These are phyloP conservation scores for Danio albolineatus DNA, from an alignment of 2,797 vertebrate genomes.

Conservation along the genomic window DNA sequence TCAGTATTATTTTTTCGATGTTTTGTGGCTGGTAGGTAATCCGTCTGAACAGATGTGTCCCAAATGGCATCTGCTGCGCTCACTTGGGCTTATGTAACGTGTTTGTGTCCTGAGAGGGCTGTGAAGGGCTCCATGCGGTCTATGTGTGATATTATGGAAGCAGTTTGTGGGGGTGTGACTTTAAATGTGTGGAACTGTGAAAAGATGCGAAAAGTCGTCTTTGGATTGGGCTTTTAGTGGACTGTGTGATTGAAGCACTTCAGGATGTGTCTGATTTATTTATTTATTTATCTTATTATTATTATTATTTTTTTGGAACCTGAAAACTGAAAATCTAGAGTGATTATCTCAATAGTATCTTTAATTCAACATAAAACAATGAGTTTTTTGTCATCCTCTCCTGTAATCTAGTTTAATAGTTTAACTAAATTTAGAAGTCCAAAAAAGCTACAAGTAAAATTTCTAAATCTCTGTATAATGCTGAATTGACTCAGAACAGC, in stretches of 20 bases:
- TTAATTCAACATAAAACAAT: no score
- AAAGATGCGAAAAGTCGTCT: conserved; percentile 34
- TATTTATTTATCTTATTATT: no score
- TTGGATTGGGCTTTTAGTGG: neutral
- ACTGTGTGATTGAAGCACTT: conserved; percentile 19
- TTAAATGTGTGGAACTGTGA: conserved; percentile 44
- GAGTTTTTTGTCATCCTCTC: no score
- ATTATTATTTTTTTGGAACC: no score
- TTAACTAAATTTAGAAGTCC: no score
- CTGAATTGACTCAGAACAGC: no score
- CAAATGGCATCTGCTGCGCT: conserved; percentile 56
- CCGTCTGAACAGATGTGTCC: conserved; percentile 61
- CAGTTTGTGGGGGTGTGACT: conserved; percentile 41
- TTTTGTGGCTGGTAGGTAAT: conserved; percentile 60
- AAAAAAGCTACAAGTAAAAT: no score
- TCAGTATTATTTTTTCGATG: conserved; percentile 46
- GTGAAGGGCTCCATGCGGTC: conserved; percentile 33
- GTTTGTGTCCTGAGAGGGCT: conserved; percentile 55
- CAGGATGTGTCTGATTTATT: no score
- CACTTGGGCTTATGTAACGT: conserved; percentile 55
- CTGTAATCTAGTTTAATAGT: no score
- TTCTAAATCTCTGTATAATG: no score
- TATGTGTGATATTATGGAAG: conserved; percentile 50
- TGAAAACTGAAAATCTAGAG: no score
- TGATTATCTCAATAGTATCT: no score